These are phyloP conservation scores for Yoshiicerus persimilis DNA, from an alignment of 1,140 invertebrate genomes.

Conservation along the genomic window DNA sequence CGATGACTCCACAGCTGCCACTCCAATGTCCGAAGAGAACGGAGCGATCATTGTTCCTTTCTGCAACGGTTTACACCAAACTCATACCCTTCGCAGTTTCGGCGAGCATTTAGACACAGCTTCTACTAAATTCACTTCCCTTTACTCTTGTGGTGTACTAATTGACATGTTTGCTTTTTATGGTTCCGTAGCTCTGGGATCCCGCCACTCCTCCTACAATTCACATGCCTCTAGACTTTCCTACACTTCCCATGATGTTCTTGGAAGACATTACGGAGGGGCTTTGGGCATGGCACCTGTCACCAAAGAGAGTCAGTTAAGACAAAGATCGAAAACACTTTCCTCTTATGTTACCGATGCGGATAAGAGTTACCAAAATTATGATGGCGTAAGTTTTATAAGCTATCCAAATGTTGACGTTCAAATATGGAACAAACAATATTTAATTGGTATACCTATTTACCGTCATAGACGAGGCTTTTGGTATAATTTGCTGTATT, in stretches of 20 bases:
- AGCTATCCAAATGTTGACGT: neutral
- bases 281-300: conserved; percentile 64
- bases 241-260: conserved; percentile 88
- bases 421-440: too few species aligned
- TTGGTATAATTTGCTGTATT: neutral
- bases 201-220: conserved; percentile 89
- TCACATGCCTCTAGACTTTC: conserved; percentile 88
- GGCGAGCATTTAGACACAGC: conserved; percentile 9
- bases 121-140: neutral
- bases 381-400: conserved; percentile 24
- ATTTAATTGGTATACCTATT: too few species aligned
- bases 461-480: too few species aligned
- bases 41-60: conserved; percentile 89
- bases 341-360: conserved; percentile 26
- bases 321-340: conserved; percentile 65
- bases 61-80: conserved; percentile 28
- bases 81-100: conserved; percentile 16
- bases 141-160: neutral
- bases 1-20: conserved; percentile 95
- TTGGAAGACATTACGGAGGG: conserved; percentile 60
- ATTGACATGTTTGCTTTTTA: neutral
- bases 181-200: conserved; percentile 62
- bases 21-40: conserved; percentile 96
- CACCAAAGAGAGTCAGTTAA: conserved; percentile 81
- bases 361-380: conserved; percentile 32